Conservation (phyloP, 2,888 invertebrate genomes). For the Xestoiulus laeticollis region DNA sequence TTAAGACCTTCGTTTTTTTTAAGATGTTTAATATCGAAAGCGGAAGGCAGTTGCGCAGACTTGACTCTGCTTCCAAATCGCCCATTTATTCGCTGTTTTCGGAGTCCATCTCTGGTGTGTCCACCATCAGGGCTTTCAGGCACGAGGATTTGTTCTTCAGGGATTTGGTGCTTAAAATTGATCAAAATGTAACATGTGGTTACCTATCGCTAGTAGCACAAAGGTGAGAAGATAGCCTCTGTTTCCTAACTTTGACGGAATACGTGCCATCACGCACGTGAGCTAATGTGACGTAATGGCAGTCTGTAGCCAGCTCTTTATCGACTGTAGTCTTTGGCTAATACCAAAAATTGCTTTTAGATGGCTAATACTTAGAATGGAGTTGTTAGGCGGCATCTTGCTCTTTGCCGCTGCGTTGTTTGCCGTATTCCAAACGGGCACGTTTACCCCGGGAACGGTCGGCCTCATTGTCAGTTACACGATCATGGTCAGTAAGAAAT, state of each 20-base stretch:
- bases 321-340: too few species aligned
- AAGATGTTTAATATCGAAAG: constrained; percentile 44
- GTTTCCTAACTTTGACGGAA: not conserved
- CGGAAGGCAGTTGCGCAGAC: constrained; percentile 44
- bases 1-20: too few species aligned
- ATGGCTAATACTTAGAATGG: constrained; percentile 66
- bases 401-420: constrained; percentile 70
- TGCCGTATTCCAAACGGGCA: constrained; percentile 66
- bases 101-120: constrained; percentile 22
- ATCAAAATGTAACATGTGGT: constrained; percentile 21
- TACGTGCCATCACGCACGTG: too few species aligned
- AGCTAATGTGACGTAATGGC: too few species aligned
- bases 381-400: constrained; percentile 69
- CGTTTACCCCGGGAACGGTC: constrained; percentile 65
- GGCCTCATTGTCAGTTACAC: constrained; percentile 85
- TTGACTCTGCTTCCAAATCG: constrained; percentile 44
- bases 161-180: constrained; percentile 36
- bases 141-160: constrained; percentile 39
- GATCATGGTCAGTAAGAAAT: constrained; percentile 61
- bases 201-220: constrained; percentile 49
- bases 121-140: constrained; percentile 46
- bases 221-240: not conserved
- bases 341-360: constrained; percentile 58
- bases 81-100: constrained; percentile 48
- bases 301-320: too few species aligned